Base-by-base conservation (phyloP, 2,888 invertebrate species). In the Hofmannophila pseudospretella region DNA sequence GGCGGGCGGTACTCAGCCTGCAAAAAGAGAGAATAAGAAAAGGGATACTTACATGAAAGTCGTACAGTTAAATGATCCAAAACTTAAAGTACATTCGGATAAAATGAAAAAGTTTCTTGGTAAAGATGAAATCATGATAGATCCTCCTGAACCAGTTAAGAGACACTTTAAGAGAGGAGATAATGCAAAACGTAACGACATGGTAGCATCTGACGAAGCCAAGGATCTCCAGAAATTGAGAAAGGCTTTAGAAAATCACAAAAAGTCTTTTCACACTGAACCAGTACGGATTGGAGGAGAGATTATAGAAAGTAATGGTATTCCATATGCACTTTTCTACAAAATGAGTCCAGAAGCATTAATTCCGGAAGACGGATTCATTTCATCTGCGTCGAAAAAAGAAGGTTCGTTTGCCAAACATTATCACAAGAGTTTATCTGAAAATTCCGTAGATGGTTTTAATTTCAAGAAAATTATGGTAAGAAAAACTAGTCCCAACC, bases 301-400 rank as follows among this genome's bases (percentile, higher is more conserved):
- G 4, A 51, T 44, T 19, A 43, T 56, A 7, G 56, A 65, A 12
- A 10, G 4, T 7, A 27, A 27, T 4, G 54, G 60, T 1, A 57
- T 54, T 7, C 71, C 72, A 0, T 75, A 77, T 25, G 75, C 80
- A 1, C 45, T 76, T 13, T 79, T 78, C 38, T 73, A 78, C 33
- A 64, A 66, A 46, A 67, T 61, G 60, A 65, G 63, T 29, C 64
- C 67, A 0, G 65, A 67, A 19, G 50, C 53, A 4, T 36, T 62
- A 1, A 58, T 66, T 34, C 49, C 49, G 2, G 50, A 55, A 16
- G 54, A 54, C 7, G 48, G 44, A 0, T 51, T 54, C 35, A 44
- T 57, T 13, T 13, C 55, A 1, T 33, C 9, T 1, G 47, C 16
- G 5, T 4, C 16, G 16, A 16, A 16, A 5, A 45, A 22, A 36